phyloP scores from a whole-genome alignment of 2,797 vertebrate species.

The Brachymystax lenok region DNA sequence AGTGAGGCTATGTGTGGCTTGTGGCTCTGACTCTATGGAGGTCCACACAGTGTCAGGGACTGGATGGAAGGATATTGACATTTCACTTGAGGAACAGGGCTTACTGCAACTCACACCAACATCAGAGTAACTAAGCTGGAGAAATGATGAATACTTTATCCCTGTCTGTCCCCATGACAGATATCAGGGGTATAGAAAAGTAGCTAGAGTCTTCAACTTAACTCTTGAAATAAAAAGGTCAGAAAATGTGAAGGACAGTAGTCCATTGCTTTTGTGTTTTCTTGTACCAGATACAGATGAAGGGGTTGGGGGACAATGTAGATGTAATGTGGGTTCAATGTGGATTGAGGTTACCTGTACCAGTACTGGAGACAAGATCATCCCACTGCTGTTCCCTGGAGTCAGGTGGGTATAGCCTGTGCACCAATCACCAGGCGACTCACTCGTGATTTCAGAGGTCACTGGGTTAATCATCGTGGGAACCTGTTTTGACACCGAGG shows the following conservation, averaged over 20 bases:
- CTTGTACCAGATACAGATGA: not conserved
- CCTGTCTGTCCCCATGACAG: not conserved
- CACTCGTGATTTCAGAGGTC: constrained; percentile 69
- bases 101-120: not conserved
- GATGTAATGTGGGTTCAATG: not conserved
- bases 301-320: not conserved
- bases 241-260: not conserved
- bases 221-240: not conserved
- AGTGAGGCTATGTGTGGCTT: no score
- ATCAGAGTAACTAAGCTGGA: not conserved
- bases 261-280: not conserved
- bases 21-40: not conserved
- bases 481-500: not conserved
- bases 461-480: constrained; percentile 43
- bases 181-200: not conserved
- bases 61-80: not conserved
- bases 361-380: not conserved
- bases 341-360: not conserved
- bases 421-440: constrained; percentile 42
- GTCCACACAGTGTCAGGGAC: not conserved
- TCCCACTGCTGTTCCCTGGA: constrained; percentile 52
- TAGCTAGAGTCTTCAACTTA: not conserved
- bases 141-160: not conserved
- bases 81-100: not conserved
- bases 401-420: constrained; percentile 66